Evolutionary conservation across 2,797 vertebrate genomes (phyloP).

Genomic region (Poeciliopsis turneri): DNA sequence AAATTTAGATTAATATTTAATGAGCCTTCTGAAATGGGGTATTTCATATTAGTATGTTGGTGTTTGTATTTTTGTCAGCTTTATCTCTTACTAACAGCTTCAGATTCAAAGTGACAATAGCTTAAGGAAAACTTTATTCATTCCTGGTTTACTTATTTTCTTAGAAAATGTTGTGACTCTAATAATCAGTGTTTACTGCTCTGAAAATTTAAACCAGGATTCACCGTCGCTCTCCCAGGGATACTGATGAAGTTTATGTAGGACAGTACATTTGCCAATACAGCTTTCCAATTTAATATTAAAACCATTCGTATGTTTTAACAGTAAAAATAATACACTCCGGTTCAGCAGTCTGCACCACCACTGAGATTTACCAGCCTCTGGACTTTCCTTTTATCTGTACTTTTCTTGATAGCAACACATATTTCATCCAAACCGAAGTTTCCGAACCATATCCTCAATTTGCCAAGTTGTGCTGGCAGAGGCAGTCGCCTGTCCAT

Average conservation of each 20-base stretch:
- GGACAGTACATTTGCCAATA: background rate
- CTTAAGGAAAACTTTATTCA: background rate
- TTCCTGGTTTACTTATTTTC: background rate
- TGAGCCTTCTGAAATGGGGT: background rate
- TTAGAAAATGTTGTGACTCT: background rate
- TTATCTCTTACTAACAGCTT: background rate
- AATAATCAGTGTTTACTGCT: background rate
- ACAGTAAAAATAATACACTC: background rate
- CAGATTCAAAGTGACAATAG: background rate
- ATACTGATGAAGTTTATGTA: background rate
- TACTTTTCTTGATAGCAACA: background rate
- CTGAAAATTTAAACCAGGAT: background rate
- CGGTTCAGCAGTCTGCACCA: background rate
- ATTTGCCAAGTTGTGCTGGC: background rate
- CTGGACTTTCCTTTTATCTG: background rate
- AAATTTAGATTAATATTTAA: background rate
- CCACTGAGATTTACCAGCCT: background rate
- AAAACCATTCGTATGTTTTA: background rate
- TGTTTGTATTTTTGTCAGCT: background rate
- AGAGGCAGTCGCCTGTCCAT: background rate
- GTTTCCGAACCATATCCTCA: background rate
- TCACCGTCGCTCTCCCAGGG: background rate
- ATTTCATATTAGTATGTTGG: background rate
- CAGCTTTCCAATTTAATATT: background rate
- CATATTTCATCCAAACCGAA: background rate